Evolutionary conservation across 2,888 invertebrate genomes (phyloP).

Genomic region (Spisula subtruncata): DNA sequence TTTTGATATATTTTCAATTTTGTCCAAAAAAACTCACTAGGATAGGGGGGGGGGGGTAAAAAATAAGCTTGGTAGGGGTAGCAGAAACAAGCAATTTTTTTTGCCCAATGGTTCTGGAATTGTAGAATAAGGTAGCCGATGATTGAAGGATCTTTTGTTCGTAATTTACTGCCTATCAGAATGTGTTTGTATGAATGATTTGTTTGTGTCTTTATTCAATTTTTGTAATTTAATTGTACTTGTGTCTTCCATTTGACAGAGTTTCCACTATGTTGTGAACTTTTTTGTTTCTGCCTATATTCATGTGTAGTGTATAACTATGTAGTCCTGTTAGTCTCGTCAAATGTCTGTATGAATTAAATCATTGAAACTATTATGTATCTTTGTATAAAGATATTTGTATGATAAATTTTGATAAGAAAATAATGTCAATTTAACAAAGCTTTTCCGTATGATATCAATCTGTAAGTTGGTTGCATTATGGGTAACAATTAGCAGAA

Average conservation of each 20-base stretch:
- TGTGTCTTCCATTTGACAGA: constrained; percentile 16
- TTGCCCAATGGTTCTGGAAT: neutral
- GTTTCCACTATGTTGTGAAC: neutral
- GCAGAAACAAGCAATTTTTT: neutral
- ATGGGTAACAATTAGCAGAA: neutral
- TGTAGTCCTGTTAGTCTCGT: constrained; percentile 26
- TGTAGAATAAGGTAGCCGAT: too few species aligned
- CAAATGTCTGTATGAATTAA: neutral
- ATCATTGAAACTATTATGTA: neutral
- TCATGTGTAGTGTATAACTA: neutral
- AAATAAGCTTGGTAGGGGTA: too few species aligned
- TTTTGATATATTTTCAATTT: too few species aligned
- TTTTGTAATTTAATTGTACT: constrained; percentile 9
- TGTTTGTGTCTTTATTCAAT: neutral
- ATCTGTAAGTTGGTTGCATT: neutral
- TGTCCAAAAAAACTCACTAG: too few species aligned
- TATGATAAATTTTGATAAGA: constrained; percentile 17
- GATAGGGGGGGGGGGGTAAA: too few species aligned
- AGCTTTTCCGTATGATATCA: neutral
- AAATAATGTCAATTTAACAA: neutral
- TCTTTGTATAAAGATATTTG: constrained; percentile 17
- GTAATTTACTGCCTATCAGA: neutral
- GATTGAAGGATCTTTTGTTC: too few species aligned
- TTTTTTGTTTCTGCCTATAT: constrained; percentile 7
- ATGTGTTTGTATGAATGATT: neutral